A percentile compares a stretch with the other conserved stretches of the same genome.
phyloP scores from a whole-genome alignment of 2,113 vertebrate species.

The Hucho hucho region DNA sequence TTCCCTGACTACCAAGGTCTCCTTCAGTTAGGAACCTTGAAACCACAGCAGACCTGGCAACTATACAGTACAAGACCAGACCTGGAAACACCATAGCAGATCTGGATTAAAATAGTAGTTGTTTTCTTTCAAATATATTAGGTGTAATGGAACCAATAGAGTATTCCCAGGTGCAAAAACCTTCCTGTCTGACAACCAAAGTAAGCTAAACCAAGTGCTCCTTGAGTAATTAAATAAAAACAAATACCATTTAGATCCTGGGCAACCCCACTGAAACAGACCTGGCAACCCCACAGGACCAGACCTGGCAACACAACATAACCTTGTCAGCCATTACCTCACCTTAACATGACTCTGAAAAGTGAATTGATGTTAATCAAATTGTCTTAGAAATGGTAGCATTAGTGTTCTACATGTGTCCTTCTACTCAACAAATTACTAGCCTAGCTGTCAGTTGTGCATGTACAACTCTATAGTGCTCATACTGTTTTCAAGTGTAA shows the following conservation, averaged over 20 bases:
- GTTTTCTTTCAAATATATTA: too few species aligned
- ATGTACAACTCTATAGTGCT: too few species aligned
- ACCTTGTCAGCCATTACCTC: constrained; percentile 43
- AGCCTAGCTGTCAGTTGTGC: too few species aligned
- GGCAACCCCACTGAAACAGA: constrained; percentile 26
- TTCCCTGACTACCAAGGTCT: constrained; percentile 39
- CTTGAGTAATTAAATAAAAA: too few species aligned
- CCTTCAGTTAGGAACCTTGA: constrained; percentile 26
- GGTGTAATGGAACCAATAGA: too few species aligned
- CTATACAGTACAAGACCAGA: not conserved
- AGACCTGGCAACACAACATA: not conserved
- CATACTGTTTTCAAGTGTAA: too few species aligned
- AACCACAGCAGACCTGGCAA: constrained; percentile 40
- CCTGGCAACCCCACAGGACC: constrained; percentile 29
- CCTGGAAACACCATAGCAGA: not conserved
- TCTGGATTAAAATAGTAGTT: not conserved
- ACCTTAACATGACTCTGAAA: constrained; percentile 28
- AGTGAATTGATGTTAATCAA: constrained; percentile 19
- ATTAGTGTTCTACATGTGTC: not conserved
- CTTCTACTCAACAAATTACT: not conserved
- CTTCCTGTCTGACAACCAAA: too few species aligned
- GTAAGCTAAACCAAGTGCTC: too few species aligned
- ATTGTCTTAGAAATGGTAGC: not conserved
- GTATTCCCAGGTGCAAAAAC: too few species aligned
- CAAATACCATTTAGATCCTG: too few species aligned